Evolutionary conservation across 2,888 invertebrate species (phyloP).

Genomic region (Zele albiditarsus): DNA sequence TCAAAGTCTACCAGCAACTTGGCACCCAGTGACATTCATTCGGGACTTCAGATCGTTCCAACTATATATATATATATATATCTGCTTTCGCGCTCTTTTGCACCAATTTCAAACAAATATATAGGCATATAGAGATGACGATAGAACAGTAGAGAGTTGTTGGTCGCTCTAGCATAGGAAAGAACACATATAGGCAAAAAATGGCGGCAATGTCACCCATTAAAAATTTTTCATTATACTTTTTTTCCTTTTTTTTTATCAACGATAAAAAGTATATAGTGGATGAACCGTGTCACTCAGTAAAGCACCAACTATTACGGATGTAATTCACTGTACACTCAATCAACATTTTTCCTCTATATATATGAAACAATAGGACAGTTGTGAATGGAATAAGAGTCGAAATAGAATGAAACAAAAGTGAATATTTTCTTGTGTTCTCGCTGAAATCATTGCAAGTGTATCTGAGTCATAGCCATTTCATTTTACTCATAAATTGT

Average conservation of each 20-base stretch:
- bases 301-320: conserved; percentile 54
- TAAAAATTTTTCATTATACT: conserved; percentile 14
- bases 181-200: not conserved
- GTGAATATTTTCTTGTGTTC: not conserved
- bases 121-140: not conserved
- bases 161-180: not conserved
- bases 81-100: not conserved
- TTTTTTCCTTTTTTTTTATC: not conserved
- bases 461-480: conserved; percentile 3
- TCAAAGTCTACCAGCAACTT: conserved; percentile 21
- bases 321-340: conserved; percentile 47
- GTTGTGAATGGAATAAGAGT: not conserved
- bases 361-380: not conserved
- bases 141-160: not conserved
- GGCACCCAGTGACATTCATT: conserved; percentile 10
- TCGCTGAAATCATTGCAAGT: not conserved
- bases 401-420: not conserved
- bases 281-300: conserved; percentile 21
- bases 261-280: not conserved
- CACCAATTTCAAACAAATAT: conserved; percentile 5
- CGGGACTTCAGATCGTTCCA: not conserved
- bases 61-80: too few species aligned
- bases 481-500: conserved; percentile 29
- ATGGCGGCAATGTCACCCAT: not conserved
- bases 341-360: not conserved